Conservation (phyloP, 2,888 invertebrate species). For the Amiota mariae region DNA sequence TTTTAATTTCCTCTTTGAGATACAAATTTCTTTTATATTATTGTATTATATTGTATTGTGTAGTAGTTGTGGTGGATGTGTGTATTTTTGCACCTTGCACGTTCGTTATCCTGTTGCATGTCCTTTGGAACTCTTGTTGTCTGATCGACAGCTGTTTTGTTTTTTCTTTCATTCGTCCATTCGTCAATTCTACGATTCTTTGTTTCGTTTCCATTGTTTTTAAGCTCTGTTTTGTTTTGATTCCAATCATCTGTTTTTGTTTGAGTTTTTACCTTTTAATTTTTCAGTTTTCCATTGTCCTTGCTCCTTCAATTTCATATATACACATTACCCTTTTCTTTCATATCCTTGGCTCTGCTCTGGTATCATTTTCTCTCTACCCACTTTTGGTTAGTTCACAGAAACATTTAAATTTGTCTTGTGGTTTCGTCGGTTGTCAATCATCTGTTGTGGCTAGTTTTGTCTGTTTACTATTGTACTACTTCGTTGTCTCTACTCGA, state of each 20-base stretch:
- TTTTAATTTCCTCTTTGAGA: constrained; percentile 27
- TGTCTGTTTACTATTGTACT: constrained; percentile 31
- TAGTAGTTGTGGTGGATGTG: neutral
- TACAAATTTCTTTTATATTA: neutral
- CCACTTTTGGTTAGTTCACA: constrained; percentile 15
- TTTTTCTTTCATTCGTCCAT: constrained; percentile 45
- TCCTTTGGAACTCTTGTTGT: constrained; percentile 39
- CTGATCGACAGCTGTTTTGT: constrained; percentile 59
- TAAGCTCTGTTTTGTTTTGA: constrained; percentile 42
- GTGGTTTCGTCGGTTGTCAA: constrained; percentile 60
- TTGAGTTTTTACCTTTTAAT: constrained; percentile 4
- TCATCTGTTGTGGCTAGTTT: constrained; percentile 55
- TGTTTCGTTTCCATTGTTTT: constrained; percentile 35
- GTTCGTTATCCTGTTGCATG: constrained; percentile 41
- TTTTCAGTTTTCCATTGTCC: constrained; percentile 43
- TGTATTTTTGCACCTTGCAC: constrained; percentile 61
- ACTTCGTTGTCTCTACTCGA: constrained; percentile 1
- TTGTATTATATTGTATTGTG: constrained; percentile 18
- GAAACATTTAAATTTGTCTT: constrained; percentile 66
- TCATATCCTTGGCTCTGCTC: constrained; percentile 19
- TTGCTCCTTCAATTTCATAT: constrained; percentile 22
- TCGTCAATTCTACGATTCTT: neutral
- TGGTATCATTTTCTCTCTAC: constrained; percentile 36
- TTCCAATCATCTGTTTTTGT: constrained; percentile 45
- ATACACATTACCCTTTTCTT: neutral